Base-by-base conservation (phyloP, 2,888 invertebrate genomes). In the Caenorhabditis panamensis region DNA sequence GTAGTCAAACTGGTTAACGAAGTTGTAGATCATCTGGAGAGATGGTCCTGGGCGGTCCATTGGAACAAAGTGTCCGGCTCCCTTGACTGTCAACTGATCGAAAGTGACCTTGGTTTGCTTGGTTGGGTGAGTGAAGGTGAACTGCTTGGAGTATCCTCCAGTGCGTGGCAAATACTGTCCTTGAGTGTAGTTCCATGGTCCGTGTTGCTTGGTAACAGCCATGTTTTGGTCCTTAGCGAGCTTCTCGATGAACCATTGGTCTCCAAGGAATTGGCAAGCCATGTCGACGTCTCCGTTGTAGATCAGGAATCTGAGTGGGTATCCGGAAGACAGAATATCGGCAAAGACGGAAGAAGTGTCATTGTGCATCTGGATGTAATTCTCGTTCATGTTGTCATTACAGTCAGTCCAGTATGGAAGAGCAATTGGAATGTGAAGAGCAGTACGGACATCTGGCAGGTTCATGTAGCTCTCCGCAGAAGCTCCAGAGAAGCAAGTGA, bases 31-130 rank as follows among this genome's bases (percentile, higher is more conserved):
- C 91, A 95, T 92, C 91, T 95, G 94, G 22, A 94, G 93, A 1
- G 94, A 94, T 94, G 94, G 94, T 88, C 94, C 93, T 0, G 95
- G 95, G 90, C 95, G 95, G 92, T 95, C 95, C 37, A 93, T 92
- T 0, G 95, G 95, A 9, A 95, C 94, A 94, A 95, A 95, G 88
- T 95, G 95, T 0, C 95, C 95, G 16, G 95, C 95, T 47, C 86
- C 86, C 82, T 86, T 73, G 26, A 82, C 73, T 9, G 87, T 88
- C 13, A 85, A n/a, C 36, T 88, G 79, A 64, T 88, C 87, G 24
- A 88, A 67, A 13, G 61, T 64, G 26, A 67, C 62, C 13, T 22
- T 31, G 8, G 31, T 56, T 4, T 66, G 64, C 8, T 28, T 31
- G 11, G n/a, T 28, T 49, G 62, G 49, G 28, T 83, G 75, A 4